Percentiles rank a stretch among this genome's conserved stretches.
Evolutionary conservation across 1,140 invertebrate genomes (phyloP).

Genomic region (Varroa destructor): DNA sequence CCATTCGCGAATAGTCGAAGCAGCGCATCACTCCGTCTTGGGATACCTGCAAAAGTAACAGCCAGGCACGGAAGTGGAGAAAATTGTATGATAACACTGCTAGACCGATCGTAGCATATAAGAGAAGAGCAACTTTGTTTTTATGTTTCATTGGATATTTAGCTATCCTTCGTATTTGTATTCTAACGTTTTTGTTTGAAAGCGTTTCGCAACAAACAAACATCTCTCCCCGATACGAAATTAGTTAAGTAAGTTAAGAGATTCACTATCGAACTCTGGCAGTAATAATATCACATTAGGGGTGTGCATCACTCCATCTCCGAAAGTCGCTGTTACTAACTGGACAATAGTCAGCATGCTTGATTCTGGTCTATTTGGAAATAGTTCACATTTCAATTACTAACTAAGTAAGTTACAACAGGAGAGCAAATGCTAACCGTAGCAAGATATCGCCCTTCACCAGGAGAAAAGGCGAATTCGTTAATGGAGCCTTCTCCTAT

Average conservation of each 20-base stretch:
- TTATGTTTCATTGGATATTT: not conserved
- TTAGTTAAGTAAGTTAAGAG: not conserved
- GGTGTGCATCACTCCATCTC: no score
- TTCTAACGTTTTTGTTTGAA: not conserved
- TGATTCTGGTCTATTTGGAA: no score
- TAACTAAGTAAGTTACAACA: no score
- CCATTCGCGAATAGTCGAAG: conserved; percentile 94
- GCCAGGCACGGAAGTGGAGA: conserved; percentile 31
- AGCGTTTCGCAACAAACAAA: not conserved
- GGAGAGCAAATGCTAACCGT: conserved; percentile 47
- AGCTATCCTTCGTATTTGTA: not conserved
- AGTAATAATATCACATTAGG: no score
- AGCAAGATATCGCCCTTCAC: conserved; percentile 67
- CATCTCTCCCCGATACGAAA: conserved; percentile 5
- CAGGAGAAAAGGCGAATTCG: conserved; percentile 93
- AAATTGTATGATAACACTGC: no score
- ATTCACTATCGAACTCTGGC: no score
- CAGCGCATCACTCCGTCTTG: conserved; percentile 92
- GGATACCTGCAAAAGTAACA: conserved; percentile 43
- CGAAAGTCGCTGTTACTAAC: no score
- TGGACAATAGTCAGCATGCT: no score
- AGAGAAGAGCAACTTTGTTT: not conserved
- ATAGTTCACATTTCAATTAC: no score
- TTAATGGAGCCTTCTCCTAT: conserved; percentile 75
- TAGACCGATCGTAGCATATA: conserved; percentile 33